Evolutionary conservation across 2,888 invertebrate species (phyloP).

Genomic region (Zeuzera pyrina): DNA sequence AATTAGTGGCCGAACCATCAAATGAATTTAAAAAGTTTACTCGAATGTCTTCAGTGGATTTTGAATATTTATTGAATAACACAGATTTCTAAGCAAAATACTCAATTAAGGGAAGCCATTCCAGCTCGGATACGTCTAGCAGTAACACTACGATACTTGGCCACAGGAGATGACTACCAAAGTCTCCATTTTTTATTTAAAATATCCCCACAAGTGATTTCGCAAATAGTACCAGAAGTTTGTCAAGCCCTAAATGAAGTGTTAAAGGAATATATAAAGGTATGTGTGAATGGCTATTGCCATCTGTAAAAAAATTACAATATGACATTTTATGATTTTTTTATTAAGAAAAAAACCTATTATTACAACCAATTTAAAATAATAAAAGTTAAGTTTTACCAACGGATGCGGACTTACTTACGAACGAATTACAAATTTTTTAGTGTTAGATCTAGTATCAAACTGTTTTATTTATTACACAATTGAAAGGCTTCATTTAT

Average conservation of each 20-base stretch:
- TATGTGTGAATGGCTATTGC: no score
- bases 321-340: slow-evolving; percentile 2
- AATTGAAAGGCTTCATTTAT: no score
- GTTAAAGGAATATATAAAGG: slow-evolving; percentile 5
- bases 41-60: slow-evolving; percentile 14
- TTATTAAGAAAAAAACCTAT: neutral
- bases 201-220: slow-evolving; percentile 11
- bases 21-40: slow-evolving; percentile 17
- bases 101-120: slow-evolving; percentile 1
- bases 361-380: neutral
- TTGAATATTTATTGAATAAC: slow-evolving; percentile 12
- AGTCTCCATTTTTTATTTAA: slow-evolving; percentile 15
- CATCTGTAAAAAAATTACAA: slow-evolving; percentile 1
- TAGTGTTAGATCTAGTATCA: no score
- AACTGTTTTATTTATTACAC: no score
- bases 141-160: slow-evolving; percentile 6
- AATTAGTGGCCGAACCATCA: slow-evolving; percentile 14
- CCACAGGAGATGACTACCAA: slow-evolving; percentile 7
- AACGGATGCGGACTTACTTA: no score
- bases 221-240: slow-evolving; percentile 12
- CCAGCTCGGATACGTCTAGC: slow-evolving; percentile 4
- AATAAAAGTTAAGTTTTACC: no score
- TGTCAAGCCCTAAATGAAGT: slow-evolving; percentile 8
- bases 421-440: no score
- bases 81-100: slow-evolving; percentile 9